Base-by-base conservation (phyloP, 2,797 vertebrate genomes). In the Hemibagrus guttatus region DNA sequence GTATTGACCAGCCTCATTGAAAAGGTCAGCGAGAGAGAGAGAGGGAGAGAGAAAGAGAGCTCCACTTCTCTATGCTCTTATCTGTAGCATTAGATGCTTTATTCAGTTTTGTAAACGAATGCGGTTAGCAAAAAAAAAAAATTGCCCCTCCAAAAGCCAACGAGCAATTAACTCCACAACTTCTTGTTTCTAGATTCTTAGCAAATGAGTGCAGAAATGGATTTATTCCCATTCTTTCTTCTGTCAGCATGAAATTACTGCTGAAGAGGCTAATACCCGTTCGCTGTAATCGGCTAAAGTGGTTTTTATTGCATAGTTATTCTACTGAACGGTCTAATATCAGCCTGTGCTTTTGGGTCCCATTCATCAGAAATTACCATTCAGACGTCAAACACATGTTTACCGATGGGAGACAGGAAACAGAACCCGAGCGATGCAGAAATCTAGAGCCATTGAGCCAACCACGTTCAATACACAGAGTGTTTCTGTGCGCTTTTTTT, bases 11-110 rank as follows among this genome's bases (percentile, higher is more conserved):
- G 88, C 58, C 82, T 84, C 39, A 76, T 84, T 89, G 90, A 89
- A 89, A 91, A 90, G 89, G 89, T 90, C 89, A 90, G 54, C 82
- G 87, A 81, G 83, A 88, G 86, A 98, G 98, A 95, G 97, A 98
- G 93, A 97, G 97, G 4, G 97, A 97, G 90, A 98, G 97, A 93
- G 97, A 98, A 87, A 98, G 98, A 95, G 97, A 98, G 98, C 96
- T 84, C 54, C 26, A 71, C 68, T 80, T 78, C 68, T 85, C 74
- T 58, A 61, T 78, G 85, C 83, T 87, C 59, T 90, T 90, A 88
- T 90, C 83, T 83, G 81, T 80, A 89, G 72, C 68, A 85, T 88
- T 87, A 17, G 83, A 69, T 87, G 68, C 49, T 85, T 58, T 81
- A 74, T 87, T 84, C 46, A 31, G 46, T 54, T 66, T 54, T 52